A percentile compares a stretch with the other conserved stretches of the same genome.
phyloP scores from a whole-genome alignment of 2,888 invertebrate species.

The Steinernema scapterisci region DNA sequence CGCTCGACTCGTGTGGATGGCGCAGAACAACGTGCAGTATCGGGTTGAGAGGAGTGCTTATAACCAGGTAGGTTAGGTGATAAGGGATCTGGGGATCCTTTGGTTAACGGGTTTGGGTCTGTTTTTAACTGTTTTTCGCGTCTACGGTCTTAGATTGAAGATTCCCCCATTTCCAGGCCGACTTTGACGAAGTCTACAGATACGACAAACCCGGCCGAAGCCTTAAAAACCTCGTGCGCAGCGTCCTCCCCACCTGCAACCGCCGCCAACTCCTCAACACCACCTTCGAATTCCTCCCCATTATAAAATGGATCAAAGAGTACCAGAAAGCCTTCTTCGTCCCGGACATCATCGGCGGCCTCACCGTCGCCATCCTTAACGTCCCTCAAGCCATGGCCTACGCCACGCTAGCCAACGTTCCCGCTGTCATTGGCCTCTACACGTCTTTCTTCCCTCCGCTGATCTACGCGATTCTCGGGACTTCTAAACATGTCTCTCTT shows the following conservation, averaged over 20 bases:
- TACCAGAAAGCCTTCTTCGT: slow-evolving; percentile 71
- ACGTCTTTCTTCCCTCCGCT: slow-evolving; percentile 90
- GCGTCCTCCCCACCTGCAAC: background rate
- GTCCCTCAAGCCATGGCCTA: slow-evolving; percentile 79
- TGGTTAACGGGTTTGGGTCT: too few relatives aligned
- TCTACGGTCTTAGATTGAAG: background rate
- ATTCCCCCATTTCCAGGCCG: background rate
- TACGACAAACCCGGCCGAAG: background rate
- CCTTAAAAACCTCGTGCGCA: background rate
- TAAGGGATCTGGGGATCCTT: too few relatives aligned
- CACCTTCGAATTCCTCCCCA: slow-evolving; percentile 13
- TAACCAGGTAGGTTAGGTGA: slow-evolving; percentile 3
- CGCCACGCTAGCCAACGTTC: slow-evolving; percentile 70
- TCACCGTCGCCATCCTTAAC: slow-evolving; percentile 85
- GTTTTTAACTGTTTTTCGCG: too few relatives aligned
- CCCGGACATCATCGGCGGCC: slow-evolving; percentile 80
- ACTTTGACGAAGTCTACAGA: background rate
- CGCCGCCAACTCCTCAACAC: background rate
- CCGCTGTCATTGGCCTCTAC: slow-evolving; percentile 74
- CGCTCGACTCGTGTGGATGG: background rate
- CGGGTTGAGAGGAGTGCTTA: slow-evolving; percentile 2
- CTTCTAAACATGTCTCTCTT: slow-evolving; percentile 45
- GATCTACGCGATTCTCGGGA: slow-evolving; percentile 75
- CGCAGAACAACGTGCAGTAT: slow-evolving; percentile 2
- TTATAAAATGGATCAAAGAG: slow-evolving; percentile 28